Base-by-base conservation (phyloP, 2,888 invertebrate species). In the Tolmerus cingulatus region DNA sequence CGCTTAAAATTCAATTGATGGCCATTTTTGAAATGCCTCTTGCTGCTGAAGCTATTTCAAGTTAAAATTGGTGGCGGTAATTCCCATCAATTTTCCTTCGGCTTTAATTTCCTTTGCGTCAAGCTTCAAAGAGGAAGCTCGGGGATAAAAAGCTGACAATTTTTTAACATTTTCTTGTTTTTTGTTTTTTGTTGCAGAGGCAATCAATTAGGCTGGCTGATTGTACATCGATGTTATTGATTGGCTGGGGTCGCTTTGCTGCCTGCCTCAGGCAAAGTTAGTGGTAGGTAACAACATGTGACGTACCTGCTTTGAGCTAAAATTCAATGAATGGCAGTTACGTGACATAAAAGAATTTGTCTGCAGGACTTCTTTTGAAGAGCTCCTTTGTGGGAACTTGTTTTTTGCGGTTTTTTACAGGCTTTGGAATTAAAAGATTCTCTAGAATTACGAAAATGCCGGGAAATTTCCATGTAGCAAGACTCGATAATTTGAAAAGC, bases 141-240 rank as follows among this genome's bases (percentile, higher is more conserved):
- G 5, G 51, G 16, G 51, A 51, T n/a, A 51, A 51, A 51, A 51
- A n/a, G 51, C 19, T 51, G 51, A 51, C 51, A n/a, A 51, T 51
- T 51, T 51, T 66, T 27, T 5, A 19, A 57, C 12, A 66, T 23
- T 66, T 66, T 66, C 66, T 66, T 66, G 66, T 66, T 66, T 27
- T 12, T 66, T 66, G n/a, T n/a, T n/a, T n/a, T n/a, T n/a, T n/a
- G n/a, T 57, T 66, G n/a, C 82, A 82, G 85, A 43, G 51, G 74
- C 40, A 85, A 74, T 74, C 74, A 85, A 85, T 85, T 85, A 85
- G 74, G 74, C 43, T 74, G 30, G 40, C 23, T 85, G 74, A 85
- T 85, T 74, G 74, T 74, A 74, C 46, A 43, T 43, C 74, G 85
- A 16, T 74, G 43, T 84, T 84, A 66, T 85, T 85, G 74, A 85